Evolutionary conservation across 2,888 invertebrate genomes (phyloP).

Genomic region (Amiota minor): DNA sequence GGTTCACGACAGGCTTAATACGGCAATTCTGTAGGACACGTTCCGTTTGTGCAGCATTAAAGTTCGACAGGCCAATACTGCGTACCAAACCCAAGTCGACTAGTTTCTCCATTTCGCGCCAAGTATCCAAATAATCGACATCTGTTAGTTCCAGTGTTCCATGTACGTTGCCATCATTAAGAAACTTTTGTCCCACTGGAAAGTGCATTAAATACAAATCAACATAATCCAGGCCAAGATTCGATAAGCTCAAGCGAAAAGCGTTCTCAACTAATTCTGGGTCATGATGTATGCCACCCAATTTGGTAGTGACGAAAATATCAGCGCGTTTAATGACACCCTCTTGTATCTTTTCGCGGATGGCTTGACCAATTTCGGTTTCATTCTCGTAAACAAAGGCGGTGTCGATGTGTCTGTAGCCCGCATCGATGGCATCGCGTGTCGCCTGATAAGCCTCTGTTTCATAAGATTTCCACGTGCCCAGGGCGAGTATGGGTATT

Average conservation of each 20-base stretch:
- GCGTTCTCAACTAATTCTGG: constrained; percentile 80
- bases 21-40: constrained; percentile 65
- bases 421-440: constrained; percentile 74
- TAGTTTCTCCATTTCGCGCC: constrained; percentile 71
- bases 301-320: constrained; percentile 70
- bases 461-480: constrained; percentile 76
- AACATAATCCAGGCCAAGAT: constrained; percentile 82
- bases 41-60: constrained; percentile 69
- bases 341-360: constrained; percentile 71
- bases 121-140: constrained; percentile 71
- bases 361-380: constrained; percentile 73
- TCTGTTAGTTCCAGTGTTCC: constrained; percentile 64
- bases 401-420: constrained; percentile 76
- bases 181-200: constrained; percentile 80
- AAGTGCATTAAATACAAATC: constrained; percentile 89
- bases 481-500: constrained; percentile 82
- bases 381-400: constrained; percentile 75
- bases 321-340: constrained; percentile 73
- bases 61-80: constrained; percentile 70
- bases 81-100: constrained; percentile 66
- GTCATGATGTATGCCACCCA: constrained; percentile 76
- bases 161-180: constrained; percentile 74
- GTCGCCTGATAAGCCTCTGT: constrained; percentile 69
- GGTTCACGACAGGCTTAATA: constrained; percentile 71
- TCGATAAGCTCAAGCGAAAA: constrained; percentile 78